A percentile compares a stretch with the other conserved stretches of the same genome.
phyloP scores from a whole-genome alignment of 2,113 vertebrate genomes.

The Scytalopus superciliaris region DNA sequence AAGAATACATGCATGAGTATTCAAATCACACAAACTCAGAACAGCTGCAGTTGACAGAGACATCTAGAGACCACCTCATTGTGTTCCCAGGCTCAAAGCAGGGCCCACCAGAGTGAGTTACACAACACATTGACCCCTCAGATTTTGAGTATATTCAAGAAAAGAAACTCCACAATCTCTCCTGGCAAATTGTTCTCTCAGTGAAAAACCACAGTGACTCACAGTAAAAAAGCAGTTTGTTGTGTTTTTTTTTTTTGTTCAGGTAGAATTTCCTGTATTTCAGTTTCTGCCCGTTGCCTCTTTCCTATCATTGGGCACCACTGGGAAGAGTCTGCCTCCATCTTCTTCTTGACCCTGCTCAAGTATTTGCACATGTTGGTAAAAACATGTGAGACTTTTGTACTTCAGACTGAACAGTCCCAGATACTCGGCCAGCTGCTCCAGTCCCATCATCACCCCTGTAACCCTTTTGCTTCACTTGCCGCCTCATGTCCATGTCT shows the following conservation, averaged over 20 bases:
- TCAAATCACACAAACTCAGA: background rate
- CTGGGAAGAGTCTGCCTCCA: background rate
- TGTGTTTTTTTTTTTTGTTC: background rate
- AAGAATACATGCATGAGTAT: background rate
- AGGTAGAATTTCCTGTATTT: background rate
- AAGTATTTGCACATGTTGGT: background rate
- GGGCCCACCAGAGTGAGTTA: background rate
- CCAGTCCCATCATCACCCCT: background rate
- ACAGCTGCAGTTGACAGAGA: background rate
- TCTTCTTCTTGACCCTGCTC: background rate
- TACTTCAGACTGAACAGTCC: background rate
- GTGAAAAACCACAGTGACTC: background rate
- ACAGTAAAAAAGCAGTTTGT: background rate
- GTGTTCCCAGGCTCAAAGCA: background rate
- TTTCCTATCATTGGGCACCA: background rate
- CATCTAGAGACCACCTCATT: background rate
- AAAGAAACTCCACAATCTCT: background rate
- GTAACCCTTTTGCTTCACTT: background rate
- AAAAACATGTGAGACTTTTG: background rate
- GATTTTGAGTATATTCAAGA: background rate
- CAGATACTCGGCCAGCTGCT: background rate
- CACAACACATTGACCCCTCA: background rate
- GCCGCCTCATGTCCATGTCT: background rate
- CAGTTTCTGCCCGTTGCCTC: background rate
- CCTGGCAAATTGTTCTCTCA: background rate